Conservation (phyloP, 2,888 invertebrate genomes). For the Cheilosia pagana region DNA sequence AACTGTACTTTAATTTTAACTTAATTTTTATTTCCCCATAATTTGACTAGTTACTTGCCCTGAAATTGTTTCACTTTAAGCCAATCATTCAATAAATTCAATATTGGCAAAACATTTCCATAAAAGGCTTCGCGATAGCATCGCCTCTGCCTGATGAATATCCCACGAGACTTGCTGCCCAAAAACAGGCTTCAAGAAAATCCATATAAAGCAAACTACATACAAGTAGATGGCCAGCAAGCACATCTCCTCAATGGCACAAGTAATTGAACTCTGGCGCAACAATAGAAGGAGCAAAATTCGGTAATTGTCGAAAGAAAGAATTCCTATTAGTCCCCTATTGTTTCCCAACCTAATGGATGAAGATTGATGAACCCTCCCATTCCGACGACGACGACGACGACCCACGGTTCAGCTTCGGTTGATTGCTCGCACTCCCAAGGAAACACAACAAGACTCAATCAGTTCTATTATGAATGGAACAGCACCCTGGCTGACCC, state of each 20-base stretch:
- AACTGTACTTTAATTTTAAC: no score
- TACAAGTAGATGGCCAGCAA: no score
- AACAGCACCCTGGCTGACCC: slow-evolving; percentile 52
- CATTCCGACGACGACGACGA: slow-evolving; percentile 5
- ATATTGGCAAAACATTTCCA: no score
- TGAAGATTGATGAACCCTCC: slow-evolving; percentile 72
- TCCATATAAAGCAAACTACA: no score
- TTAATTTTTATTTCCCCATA: no score
- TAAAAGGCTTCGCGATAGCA: no score
- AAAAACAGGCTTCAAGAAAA: no score
- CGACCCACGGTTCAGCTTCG: slow-evolving; percentile 5
- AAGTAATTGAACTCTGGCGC: slow-evolving; percentile 42
- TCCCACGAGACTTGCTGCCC: no score
- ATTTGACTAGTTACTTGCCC: no score
- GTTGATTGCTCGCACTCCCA: slow-evolving; percentile 28
- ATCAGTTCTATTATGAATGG: slow-evolving; percentile 57
- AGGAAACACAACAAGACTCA: slow-evolving; percentile 61
- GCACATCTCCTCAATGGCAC: slow-evolving; percentile 7
- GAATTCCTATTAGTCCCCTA: slow-evolving; percentile 60
- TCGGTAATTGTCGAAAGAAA: slow-evolving; percentile 46
- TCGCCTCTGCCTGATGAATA: no score
- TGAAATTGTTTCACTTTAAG: no score
- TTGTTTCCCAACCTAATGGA: slow-evolving; percentile 70
- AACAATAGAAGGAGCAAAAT: slow-evolving; percentile 35
- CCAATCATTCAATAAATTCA: no score